These are phyloP conservation scores for Ceratotherium simum DNA, from an alignment of 2,113 vertebrate species.

Conservation along the genomic window DNA sequence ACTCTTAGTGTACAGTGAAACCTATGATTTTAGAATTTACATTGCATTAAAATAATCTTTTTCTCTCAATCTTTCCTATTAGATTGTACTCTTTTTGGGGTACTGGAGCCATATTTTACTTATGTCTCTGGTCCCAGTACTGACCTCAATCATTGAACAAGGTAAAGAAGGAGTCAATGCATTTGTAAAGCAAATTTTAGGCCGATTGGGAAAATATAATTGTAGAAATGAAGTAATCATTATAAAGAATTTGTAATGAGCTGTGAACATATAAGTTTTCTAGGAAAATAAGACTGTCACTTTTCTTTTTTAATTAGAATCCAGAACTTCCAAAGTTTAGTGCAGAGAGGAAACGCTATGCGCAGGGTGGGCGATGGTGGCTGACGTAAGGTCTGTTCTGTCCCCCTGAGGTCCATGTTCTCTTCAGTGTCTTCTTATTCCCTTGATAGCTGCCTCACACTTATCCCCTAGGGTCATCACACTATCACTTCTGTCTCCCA, in stretches of 20 bases:
- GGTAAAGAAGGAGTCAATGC: background rate
- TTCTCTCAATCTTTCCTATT: background rate
- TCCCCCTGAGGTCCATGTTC: background rate
- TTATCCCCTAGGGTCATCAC: background rate
- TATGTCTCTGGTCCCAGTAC: background rate
- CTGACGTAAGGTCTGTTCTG: background rate
- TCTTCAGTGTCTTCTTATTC: background rate
- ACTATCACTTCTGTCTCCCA: background rate
- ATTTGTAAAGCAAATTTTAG: slow-evolving; percentile 6
- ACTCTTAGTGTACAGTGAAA: background rate
- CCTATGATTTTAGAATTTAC: background rate
- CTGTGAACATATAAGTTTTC: background rate
- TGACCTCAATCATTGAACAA: background rate
- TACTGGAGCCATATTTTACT: background rate
- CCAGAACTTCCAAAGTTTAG: background rate
- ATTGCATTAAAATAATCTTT: background rate
- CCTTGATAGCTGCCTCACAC: background rate
- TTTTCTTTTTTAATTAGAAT: slow-evolving; percentile 14
- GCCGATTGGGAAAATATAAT: background rate
- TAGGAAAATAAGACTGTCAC: background rate
- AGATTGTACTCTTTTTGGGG: background rate
- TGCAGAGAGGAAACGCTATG: background rate
- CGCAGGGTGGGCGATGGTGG: too few species aligned
- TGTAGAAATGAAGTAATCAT: background rate
- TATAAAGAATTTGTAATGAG: background rate